These are phyloP conservation scores for Amaurobius ferox DNA, from an alignment of 2,888 invertebrate genomes.

Conservation along the genomic window DNA sequence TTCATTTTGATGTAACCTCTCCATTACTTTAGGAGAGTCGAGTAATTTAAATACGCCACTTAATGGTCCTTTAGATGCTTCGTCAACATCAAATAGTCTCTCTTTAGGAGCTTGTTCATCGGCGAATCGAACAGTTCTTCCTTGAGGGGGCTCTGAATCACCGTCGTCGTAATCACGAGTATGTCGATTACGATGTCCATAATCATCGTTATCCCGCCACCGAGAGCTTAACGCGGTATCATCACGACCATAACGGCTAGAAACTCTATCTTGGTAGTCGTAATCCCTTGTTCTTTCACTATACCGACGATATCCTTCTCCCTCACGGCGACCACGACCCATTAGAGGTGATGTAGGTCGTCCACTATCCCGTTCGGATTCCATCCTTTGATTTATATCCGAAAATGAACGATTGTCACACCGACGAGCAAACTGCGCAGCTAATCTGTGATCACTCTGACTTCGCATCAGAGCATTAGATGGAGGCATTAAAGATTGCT, in stretches of 20 bases:
- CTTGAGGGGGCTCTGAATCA: constrained; percentile 64
- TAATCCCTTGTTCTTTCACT: constrained; percentile 64
- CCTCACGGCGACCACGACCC: constrained; percentile 44
- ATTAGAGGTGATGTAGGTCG: constrained; percentile 51
- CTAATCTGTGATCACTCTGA: constrained; percentile 94
- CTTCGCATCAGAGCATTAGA: constrained; percentile 87
- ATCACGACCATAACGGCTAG: constrained; percentile 54
- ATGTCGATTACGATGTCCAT: constrained; percentile 70
- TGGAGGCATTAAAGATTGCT: constrained; percentile 73
- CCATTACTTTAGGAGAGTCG: constrained; percentile 92
- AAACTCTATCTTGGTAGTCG: constrained; percentile 53
- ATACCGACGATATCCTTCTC: constrained; percentile 54
- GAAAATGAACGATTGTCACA: constrained; percentile 65
- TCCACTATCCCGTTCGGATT: constrained; percentile 63
- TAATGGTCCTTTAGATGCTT: constrained; percentile 86
- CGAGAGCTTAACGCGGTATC: constrained; percentile 66
- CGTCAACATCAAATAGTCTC: constrained; percentile 91
- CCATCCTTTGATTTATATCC: constrained; percentile 63
- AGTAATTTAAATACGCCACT: constrained; percentile 92
- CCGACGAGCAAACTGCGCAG: constrained; percentile 84
- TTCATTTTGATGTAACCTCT: constrained; percentile 89
- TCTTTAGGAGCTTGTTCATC: constrained; percentile 77
- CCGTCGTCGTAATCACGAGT: constrained; percentile 65
- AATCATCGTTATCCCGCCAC: constrained; percentile 71
- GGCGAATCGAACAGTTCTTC: constrained; percentile 82